Evolutionary conservation across 2,888 invertebrate genomes (phyloP).

Genomic region (Alloscopus bannaensis): DNA sequence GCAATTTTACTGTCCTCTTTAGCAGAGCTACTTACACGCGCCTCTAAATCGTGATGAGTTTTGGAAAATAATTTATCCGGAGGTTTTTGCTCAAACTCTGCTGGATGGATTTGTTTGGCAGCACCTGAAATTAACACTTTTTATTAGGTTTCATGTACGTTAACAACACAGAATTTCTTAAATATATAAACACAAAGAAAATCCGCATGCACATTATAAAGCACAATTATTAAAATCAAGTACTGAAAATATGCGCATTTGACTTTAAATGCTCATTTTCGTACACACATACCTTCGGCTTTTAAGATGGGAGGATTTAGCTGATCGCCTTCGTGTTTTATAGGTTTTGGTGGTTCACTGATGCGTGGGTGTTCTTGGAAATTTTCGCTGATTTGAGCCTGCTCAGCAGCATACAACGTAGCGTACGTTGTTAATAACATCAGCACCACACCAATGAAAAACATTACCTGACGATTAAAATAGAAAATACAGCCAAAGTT

Average conservation of each 20-base stretch:
- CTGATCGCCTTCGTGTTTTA: conserved; percentile 1
- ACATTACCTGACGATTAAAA: conserved; percentile 80
- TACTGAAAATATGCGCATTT: too few species aligned
- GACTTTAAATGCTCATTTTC: background rate
- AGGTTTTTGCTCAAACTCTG: conserved; percentile 37
- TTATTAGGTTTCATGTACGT: background rate
- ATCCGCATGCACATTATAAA: too few species aligned
- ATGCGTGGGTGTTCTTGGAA: conserved; percentile 43
- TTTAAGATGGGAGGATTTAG: conserved; percentile 37
- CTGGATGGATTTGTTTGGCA: conserved; percentile 8
- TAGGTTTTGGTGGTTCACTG: conserved; percentile 46
- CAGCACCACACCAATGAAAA: conserved; percentile 89
- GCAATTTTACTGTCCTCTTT: too few species aligned
- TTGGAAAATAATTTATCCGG: conserved; percentile 16
- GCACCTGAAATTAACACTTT: background rate
- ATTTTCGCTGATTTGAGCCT: conserved; percentile 76
- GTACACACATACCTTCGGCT: conserved; percentile 18
- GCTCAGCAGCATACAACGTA: conserved; percentile 86
- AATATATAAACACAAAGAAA: too few species aligned
- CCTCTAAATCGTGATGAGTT: too few species aligned
- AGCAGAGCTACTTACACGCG: too few species aligned
- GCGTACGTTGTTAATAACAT: conserved; percentile 94
- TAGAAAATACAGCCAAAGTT: conserved; percentile 7
- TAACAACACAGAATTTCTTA: background rate
- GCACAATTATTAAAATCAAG: too few species aligned